Evolutionary conservation across 2,888 invertebrate genomes (phyloP), one percentile per base, ranked within the genome.

Genomic region (Selenia dentaria): DNA sequence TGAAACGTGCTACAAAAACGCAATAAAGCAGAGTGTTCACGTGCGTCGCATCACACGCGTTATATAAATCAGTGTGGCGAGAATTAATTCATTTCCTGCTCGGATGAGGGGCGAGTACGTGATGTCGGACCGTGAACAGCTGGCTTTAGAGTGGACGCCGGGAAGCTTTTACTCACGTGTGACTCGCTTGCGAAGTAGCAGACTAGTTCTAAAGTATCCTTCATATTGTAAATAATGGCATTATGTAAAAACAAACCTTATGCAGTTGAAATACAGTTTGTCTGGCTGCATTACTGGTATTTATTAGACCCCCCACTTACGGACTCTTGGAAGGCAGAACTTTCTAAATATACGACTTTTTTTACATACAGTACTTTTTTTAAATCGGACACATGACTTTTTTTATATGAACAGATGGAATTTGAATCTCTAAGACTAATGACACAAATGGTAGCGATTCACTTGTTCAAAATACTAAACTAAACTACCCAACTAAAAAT

Each of bases 21-120:
- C 54, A 60, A 56, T 54, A 55, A 54, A 45, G 37, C 34, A 13
- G 45, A 48, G 47, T 42, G 37, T 37, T 41, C 47, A 48, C 47
- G 46, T 44, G 48, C 45, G 56, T 31, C 62, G 65, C 59, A 70
- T 70, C 72, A 73, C 74, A 76, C 66, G 61, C 68, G 60, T 63
- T 67, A 66, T 71, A 76, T 79, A 79, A 80, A 77, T 79, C 79
- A 74, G 67, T 61, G 65, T 49, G 61, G 59, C 48, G 69, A 61
- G 74, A 74, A 79, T 79, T 79, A 79, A 80, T 79, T 78, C 79
- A 78, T 81, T 78, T 77, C 71, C 73, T 65, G 62, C 49, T 47
- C 53, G 59, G 52, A 57, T 49, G 56, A 60, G 63, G 63, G 45
- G 39, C 34, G 42, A 51, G 52, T 52, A 68, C 70, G 71, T 70